Percentiles rank a stretch among this genome's conserved stretches.
These are phyloP conservation scores for Hipparchia sbordonii DNA, from an alignment of 2,888 invertebrate genomes.

Conservation along the genomic window DNA sequence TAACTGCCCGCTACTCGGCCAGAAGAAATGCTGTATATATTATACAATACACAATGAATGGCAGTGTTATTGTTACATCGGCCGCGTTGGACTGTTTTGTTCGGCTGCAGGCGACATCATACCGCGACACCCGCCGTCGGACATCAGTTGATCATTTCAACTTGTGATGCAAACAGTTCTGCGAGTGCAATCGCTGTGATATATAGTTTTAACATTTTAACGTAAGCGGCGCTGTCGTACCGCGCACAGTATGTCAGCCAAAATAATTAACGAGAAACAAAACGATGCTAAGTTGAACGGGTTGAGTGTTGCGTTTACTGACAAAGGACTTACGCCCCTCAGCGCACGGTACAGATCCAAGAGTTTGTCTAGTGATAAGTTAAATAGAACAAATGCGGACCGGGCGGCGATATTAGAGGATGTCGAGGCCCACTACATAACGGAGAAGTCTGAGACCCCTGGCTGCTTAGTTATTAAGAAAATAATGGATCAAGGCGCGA, in stretches of 20 bases:
- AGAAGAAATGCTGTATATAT: conserved; percentile 40
- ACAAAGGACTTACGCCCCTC: conserved; percentile 68
- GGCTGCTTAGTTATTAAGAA: conserved; percentile 68
- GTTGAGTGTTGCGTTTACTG: conserved; percentile 65
- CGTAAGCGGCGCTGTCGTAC: conserved; percentile 51
- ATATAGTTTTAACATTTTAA: conserved; percentile 41
- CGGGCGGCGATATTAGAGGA: conserved; percentile 75
- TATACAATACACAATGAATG: conserved; percentile 45
- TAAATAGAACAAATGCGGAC: conserved; percentile 72
- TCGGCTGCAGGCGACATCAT: conserved; percentile 51
- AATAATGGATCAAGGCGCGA: conserved; percentile 59
- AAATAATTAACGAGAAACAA: conserved; percentile 68
- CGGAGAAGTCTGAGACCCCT: conserved; percentile 72
- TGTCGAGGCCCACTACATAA: conserved; percentile 69
- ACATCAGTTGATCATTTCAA: conserved; percentile 64
- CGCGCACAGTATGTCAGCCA: conserved; percentile 61
- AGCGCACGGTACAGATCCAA: conserved; percentile 72
- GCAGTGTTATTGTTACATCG: conserved; percentile 51
- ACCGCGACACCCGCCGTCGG: conserved; percentile 57
- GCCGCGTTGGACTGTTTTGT: conserved; percentile 67
- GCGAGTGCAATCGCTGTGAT: not conserved
- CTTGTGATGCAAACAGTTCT: conserved; percentile 56
- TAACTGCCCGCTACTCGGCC: conserved; percentile 38
- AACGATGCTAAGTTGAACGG: conserved; percentile 71
- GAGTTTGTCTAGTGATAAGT: conserved; percentile 79